These are phyloP conservation scores for Galerucella nymphaeae DNA, from an alignment of 2,888 invertebrate species.

Conservation along the genomic window DNA sequence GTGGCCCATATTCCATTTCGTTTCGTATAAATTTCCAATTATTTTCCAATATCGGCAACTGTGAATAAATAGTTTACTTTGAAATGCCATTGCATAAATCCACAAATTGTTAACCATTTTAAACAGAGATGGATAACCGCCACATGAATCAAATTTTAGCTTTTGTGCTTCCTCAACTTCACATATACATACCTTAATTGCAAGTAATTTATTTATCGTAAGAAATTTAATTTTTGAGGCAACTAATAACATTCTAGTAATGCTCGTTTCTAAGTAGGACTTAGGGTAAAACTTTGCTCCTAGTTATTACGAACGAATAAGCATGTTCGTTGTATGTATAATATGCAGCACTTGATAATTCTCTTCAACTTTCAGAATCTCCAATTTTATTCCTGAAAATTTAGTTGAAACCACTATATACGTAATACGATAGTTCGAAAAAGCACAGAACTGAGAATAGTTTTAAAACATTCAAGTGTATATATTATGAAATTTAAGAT, in stretches of 20 bases:
- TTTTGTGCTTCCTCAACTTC: too few relatives aligned
- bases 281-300: not conserved
- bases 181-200: too few relatives aligned
- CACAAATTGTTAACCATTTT: too few relatives aligned
- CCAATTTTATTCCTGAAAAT: slow-evolving; percentile 30
- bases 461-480: slow-evolving; percentile 36
- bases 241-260: not conserved
- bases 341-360: slow-evolving; percentile 8
- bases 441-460: slow-evolving; percentile 44
- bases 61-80: too few relatives aligned
- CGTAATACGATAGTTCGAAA: slow-evolving; percentile 42
- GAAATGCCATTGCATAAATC: too few relatives aligned
- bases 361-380: slow-evolving; percentile 26
- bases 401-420: slow-evolving; percentile 44
- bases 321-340: not conserved
- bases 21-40: too few relatives aligned
- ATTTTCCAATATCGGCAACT: too few relatives aligned
- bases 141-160: too few relatives aligned
- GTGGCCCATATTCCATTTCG: too few relatives aligned
- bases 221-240: not conserved
- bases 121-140: too few relatives aligned
- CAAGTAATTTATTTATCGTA: too few relatives aligned
- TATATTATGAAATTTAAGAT: slow-evolving; percentile 39
- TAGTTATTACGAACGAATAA: not conserved
- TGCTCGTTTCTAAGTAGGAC: not conserved